phyloP scores from a whole-genome alignment of 1,140 invertebrate genomes.

The Drosophila gunungcola region DNA sequence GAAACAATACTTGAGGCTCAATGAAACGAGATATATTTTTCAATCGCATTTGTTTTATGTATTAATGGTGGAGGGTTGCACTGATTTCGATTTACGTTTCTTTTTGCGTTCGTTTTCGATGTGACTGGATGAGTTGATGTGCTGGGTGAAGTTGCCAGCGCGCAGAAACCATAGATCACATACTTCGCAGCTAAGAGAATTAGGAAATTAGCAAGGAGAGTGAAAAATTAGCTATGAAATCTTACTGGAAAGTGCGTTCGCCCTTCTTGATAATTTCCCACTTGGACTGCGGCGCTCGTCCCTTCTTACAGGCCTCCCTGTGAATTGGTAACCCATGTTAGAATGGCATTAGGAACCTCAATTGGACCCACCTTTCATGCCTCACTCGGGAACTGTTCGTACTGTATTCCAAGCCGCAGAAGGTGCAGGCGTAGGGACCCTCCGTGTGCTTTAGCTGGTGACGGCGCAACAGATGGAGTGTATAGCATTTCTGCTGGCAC shows the following conservation, averaged over 20 bases:
- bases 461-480: constrained; percentile 57
- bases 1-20: constrained; percentile 9
- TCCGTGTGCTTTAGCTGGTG: constrained; percentile 70
- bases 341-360: too few relatives aligned
- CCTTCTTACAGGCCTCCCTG: constrained; percentile 74
- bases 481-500: constrained; percentile 70
- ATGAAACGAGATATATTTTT: constrained; percentile 10
- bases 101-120: constrained; percentile 52
- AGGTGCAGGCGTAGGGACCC: constrained; percentile 66
- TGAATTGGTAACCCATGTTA: not conserved
- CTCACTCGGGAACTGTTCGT: constrained; percentile 69
- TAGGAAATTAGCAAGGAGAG: not conserved
- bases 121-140: constrained; percentile 64
- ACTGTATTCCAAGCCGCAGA: constrained; percentile 68
- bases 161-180: constrained; percentile 73
- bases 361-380: constrained; percentile 52
- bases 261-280: constrained; percentile 69
- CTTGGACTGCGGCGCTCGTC: constrained; percentile 66
- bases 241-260: constrained; percentile 71
- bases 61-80: constrained; percentile 1
- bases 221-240: not conserved
- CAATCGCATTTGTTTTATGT: constrained; percentile 28
- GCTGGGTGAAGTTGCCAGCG: constrained; percentile 65
- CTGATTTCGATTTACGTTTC: constrained; percentile 27
- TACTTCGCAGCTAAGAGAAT: constrained; percentile 47